Base-by-base conservation (phyloP, 2,113 vertebrate species). In the Podilymbus podiceps region DNA sequence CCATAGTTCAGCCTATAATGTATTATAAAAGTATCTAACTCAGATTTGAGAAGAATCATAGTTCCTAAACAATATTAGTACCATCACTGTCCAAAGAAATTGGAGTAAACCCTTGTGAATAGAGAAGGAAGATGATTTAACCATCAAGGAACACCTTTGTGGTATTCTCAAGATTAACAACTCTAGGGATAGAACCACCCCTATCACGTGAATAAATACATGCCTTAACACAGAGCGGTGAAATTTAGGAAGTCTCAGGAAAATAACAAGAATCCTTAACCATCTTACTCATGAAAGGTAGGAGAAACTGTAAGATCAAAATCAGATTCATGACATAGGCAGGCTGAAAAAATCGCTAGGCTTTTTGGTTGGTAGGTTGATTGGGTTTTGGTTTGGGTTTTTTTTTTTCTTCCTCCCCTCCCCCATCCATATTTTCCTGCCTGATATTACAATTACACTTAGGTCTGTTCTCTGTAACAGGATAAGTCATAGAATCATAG, bases 381-480 rank as follows among this genome's bases (percentile, higher is more conserved):
- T 56, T 60, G 4, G 0, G 0, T 40, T 63, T 68, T 25, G 20
- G 38, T 38, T 22, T 76, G 4, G 21, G 30, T 2, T 30, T 73
- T 0, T 7, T 38, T 58, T 1, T 33, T 9, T 20, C 11, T 12
- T 53, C 28, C 52, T 35, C 27, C n/a, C 8, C 4, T 12, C 31
- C 8, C 4, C 13, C 31, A 42, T 27, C 71, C 2, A 17, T 40
- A 38, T 72, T 67, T 81, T 82, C 46, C 72, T 82, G 9, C 11
- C 76, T 53, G 40, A 15, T 62, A 44, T 87, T 90, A 67, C 63
- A 71, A 1, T 71, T 64, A 50, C 31, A 38, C 3, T 56, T 49
- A 52, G 5, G 12, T 63, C 64, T 66, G 13, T 49, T 86, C 90
- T 72, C 35, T 44, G 8, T 63, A 83, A 50, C 17, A 60, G 7